Evolutionary conservation across 2,888 invertebrate species (phyloP), one percentile per base, ranked within the genome.

Genomic region (Idaea dimidiata): DNA sequence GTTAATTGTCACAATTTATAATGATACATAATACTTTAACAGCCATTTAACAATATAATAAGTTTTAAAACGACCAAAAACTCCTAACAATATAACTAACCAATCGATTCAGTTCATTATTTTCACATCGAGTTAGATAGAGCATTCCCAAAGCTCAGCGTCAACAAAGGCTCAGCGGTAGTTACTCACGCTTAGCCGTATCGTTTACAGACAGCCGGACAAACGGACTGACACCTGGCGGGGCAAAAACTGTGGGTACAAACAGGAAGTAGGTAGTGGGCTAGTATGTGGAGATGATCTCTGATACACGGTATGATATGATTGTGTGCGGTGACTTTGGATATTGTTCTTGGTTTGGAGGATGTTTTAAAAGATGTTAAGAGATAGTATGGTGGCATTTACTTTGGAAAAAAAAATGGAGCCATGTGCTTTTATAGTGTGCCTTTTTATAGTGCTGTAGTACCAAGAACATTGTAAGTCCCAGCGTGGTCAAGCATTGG

Each of bases 171-270:
- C 7, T 10, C 56, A 56, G 16, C 8, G 16, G 8, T n/a, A n/a
- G n/a, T n/a, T 17, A 16, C 54, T 6, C 6, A 10, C n/a, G 7
- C 7, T 16, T 16, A n/a, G 54, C 54, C 59, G 59, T 71, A 68
- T 65, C 62, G 18, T 59, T 65, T 59, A 68, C 73, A 68, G 72
- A 65, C 69, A 70, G 59, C 60, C 63, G 58, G 62, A 63, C 65
- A 58, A 60, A 62, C 65, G 59, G 63, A 66, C 69, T 31, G 32
- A 57, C 76, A 77, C 76, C 76, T 78, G 77, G 77, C 74, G 69
- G 67, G 63, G 67, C 66, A 73, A 75, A 72, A 72, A 69, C 65
- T 55, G 31, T 54, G 66, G 66, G 64, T 63, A 16, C 59, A 7
- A 55, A 59, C 64, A 63, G 66, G 66, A 64, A 62, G 63, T 61